A percentile compares a stretch with the other conserved stretches of the same genome.
Conservation (phyloP, 2,888 invertebrate genomes). For the Stenodera caucasica region DNA sequence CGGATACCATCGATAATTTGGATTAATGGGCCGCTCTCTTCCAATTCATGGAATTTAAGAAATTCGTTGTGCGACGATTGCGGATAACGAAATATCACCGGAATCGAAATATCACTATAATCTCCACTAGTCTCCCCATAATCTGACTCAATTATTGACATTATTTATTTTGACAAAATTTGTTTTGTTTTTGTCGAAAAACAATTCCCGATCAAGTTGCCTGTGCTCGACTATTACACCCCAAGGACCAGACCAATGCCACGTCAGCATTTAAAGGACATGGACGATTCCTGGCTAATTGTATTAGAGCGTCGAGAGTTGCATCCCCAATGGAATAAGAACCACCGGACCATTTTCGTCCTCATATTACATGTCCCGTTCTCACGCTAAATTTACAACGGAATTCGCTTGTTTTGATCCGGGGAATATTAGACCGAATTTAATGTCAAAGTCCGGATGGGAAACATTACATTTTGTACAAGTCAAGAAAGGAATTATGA, state of each 20-base stretch:
- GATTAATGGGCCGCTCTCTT: background rate
- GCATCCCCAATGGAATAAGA: constrained; percentile 35
- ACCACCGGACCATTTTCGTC: constrained; percentile 18
- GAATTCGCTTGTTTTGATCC: background rate
- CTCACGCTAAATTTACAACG: constrained; percentile 21
- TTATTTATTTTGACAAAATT: background rate
- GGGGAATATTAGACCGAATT: constrained; percentile 2
- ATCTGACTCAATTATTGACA: background rate
- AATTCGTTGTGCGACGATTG: background rate
- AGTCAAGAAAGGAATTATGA: background rate
- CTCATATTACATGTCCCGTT: constrained; percentile 27
- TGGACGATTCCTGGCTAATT: constrained; percentile 33
- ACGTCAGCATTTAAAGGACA: constrained; percentile 27
- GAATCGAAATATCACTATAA: too few relatives aligned
- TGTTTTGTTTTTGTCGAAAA: background rate
- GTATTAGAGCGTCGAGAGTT: constrained; percentile 42
- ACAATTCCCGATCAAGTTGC: constrained; percentile 11
- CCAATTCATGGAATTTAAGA: background rate
- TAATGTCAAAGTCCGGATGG: too few relatives aligned
- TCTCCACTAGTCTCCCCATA: background rate
- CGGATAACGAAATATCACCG: background rate
- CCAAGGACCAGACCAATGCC: constrained; percentile 23
- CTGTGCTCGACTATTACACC: constrained; percentile 26
- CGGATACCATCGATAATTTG: constrained; percentile 41
- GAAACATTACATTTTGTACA: too few relatives aligned